Conservation (phyloP, 2,113 vertebrate genomes). For the Xyliphius kryptos region DNA sequence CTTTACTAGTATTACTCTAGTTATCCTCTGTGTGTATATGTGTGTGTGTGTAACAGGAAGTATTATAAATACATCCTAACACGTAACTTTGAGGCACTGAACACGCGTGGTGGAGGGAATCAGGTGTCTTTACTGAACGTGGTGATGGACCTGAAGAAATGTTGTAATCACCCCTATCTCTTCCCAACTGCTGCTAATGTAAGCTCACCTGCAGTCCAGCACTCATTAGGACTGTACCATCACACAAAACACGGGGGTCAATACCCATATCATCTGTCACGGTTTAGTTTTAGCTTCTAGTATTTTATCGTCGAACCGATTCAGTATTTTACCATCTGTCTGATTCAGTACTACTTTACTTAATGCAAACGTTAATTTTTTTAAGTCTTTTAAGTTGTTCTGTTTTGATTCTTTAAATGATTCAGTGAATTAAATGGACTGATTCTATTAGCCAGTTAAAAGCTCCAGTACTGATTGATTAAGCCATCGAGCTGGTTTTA, state of each 20-base stretch:
- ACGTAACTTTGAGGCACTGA: conserved; percentile 92
- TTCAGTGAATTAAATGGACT: neutral
- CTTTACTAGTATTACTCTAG: too few species aligned
- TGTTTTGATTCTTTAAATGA: too few species aligned
- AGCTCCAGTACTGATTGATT: neutral
- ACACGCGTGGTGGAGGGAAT: conserved; percentile 91
- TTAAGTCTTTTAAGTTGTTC: too few species aligned
- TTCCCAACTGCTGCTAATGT: conserved; percentile 93
- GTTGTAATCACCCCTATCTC: conserved; percentile 97
- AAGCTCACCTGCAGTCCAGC: conserved; percentile 31
- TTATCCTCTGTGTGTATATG: conserved; percentile 5
- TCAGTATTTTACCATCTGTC: too few species aligned
- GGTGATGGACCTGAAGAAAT: conserved; percentile 98
- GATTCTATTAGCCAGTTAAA: neutral
- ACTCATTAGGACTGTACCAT: neutral
- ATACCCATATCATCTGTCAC: too few species aligned
- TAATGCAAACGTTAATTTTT: too few species aligned
- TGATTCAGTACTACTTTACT: too few species aligned
- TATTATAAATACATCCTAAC: conserved; percentile 97
- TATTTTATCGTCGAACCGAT: too few species aligned
- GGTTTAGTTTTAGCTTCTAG: too few species aligned
- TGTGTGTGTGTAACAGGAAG: conserved; percentile 67
- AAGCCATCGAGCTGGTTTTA: neutral
- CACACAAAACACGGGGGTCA: neutral
- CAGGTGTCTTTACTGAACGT: conserved; percentile 94